Evolutionary conservation across 2,888 invertebrate species (phyloP), one percentile per base, ranked within the genome.

Genomic region (Megalurothrips usitatus): DNA sequence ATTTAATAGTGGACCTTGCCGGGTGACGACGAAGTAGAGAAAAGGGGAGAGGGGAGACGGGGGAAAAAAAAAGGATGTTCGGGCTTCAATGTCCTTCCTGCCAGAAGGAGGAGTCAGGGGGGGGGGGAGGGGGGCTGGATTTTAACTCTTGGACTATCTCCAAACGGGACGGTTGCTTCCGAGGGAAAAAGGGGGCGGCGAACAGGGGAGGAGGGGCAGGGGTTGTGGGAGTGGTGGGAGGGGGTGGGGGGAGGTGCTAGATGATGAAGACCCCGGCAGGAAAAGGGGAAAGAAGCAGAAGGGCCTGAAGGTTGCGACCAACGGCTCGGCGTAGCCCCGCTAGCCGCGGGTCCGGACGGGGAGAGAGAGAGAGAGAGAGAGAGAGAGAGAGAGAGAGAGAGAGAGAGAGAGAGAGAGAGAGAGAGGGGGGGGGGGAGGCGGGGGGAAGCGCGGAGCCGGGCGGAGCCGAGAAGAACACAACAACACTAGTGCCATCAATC

Each of bases 141-240:
- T 68, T 68, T 68, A 68, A 68, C 68, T 68, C 68, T 68, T 68
- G 68, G 68, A 68, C 68, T 68, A 68, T 68, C 68, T 68, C 68
- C 68, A 68, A 68, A 68, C 68, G 68, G 68, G 68, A 68, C 23
- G 68, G 68, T 68, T 23, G 23, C 23, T 23, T 68, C 68, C 68
- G n/a, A n/a, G 23, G 11, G 23, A 23, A 23, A 9, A 23, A 23
- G 68, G 6, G 63, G 23, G 23, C 23, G 68, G 52, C 11, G 68
- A 68, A 11, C 8, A 23, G 10, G 23, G 23, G 68, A 23, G 68
- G 11, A 2, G 4, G 23, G 23, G 68, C 11, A 23, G 23, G 11
- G 23, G 68, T 9, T 23, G 23, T 8, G 23, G 68, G 23, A 11
- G n/a, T 11, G 19, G 58, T 6, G 58, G n/a, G 63, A 9, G 63